Evolutionary conservation across 2,113 vertebrate genomes (phyloP).

Genomic region (Scomber japonicus): DNA sequence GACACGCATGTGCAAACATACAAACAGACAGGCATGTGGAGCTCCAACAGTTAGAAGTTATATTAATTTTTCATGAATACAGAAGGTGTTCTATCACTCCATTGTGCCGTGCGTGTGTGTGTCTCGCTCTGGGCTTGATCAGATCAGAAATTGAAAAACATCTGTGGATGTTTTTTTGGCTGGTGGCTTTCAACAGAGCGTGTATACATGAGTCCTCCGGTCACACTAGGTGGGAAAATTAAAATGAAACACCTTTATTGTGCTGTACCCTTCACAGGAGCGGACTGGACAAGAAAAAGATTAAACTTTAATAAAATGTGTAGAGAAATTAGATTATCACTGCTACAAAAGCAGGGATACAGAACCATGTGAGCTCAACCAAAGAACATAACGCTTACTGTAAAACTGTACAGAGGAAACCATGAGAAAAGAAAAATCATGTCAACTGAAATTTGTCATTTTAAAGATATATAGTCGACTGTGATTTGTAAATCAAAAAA

Average conservation of each 20-base stretch:
- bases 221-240: constrained; percentile 47
- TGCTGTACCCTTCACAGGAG: constrained; percentile 50
- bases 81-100: constrained; percentile 39
- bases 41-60: constrained; percentile 18
- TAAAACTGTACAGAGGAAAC: constrained; percentile 26
- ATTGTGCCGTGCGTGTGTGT: constrained; percentile 23
- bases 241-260: constrained; percentile 68
- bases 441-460: not conserved
- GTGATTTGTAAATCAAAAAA: not conserved
- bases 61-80: constrained; percentile 60
- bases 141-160: constrained; percentile 65
- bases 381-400: constrained; percentile 1
- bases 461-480: not conserved
- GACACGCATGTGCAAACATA: constrained; percentile 2
- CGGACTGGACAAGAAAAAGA: constrained; percentile 64
- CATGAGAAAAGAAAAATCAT: not conserved
- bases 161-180: constrained; percentile 57
- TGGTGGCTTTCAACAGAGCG: constrained; percentile 42
- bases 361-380: constrained; percentile 17
- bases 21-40: constrained; percentile 14
- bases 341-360: constrained; percentile 26
- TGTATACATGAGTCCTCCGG: constrained; percentile 43
- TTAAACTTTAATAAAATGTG: constrained; percentile 66
- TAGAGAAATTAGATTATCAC: constrained; percentile 56
- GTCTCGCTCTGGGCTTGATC: constrained; percentile 58